phyloP scores from a whole-genome alignment of 2,888 invertebrate species.

The Lycia hirtaria region DNA sequence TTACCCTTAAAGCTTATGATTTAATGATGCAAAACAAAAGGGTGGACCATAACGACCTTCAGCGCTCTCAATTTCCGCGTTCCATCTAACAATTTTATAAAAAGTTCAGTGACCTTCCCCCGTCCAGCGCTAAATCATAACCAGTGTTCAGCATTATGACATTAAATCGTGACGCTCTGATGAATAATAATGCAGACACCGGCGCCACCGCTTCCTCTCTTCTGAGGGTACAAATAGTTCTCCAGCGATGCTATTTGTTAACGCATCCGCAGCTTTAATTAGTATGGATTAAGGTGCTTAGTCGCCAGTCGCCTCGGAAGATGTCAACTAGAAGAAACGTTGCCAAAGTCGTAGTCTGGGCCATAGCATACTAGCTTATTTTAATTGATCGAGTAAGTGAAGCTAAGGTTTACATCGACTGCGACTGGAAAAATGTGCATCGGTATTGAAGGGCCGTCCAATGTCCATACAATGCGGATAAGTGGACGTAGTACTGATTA shows the following conservation, averaged over 20 bases:
- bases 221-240: slow-evolving; percentile 38
- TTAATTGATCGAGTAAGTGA: no score
- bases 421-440: no score
- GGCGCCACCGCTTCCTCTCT: slow-evolving; percentile 38
- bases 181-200: slow-evolving; percentile 42
- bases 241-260: slow-evolving; percentile 35
- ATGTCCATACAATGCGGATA: no score
- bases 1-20: no score
- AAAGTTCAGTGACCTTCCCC: slow-evolving; percentile 20
- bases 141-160: slow-evolving; percentile 35
- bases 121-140: slow-evolving; percentile 38
- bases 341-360: no score
- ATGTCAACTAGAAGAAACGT: no score
- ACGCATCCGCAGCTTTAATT: slow-evolving; percentile 39
- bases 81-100: slow-evolving; percentile 2
- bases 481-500: no score
- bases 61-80: neutral
- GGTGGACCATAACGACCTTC: neutral
- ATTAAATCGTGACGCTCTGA: slow-evolving; percentile 35
- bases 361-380: no score
- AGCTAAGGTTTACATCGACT: no score
- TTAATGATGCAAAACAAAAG: neutral
- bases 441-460: no score
- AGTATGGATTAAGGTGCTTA: slow-evolving; percentile 34
- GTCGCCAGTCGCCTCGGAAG: slow-evolving; percentile 8